Evolutionary conservation across 2,797 vertebrate species (phyloP).

Genomic region (Emys orbicularis): DNA sequence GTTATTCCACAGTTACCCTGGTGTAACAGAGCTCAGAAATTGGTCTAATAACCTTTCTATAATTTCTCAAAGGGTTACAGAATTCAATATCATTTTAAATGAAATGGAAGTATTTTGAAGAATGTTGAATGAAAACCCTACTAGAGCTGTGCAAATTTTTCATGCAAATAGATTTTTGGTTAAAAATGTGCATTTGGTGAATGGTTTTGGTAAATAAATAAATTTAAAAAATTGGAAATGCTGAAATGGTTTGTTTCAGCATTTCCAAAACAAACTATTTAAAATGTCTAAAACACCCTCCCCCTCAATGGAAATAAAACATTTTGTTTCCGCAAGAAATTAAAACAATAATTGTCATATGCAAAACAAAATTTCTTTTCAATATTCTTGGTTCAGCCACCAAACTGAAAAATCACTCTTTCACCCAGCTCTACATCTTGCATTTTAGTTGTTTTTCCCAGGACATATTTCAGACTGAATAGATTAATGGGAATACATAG

Average conservation of each 20-base stretch:
- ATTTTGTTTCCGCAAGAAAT: neutral
- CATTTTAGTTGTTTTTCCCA: neutral
- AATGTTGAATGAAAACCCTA: neutral
- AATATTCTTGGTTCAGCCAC: neutral
- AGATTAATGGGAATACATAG: neutral
- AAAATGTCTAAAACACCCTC: neutral
- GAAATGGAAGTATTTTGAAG: neutral
- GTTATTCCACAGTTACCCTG: neutral
- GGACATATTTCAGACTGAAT: neutral
- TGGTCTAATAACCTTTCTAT: neutral
- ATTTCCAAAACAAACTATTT: neutral
- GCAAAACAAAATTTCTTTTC: neutral
- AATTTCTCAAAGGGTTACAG: neutral
- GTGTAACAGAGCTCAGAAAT: fast-evolving
- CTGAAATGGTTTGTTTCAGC: neutral
- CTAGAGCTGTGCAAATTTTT: neutral
- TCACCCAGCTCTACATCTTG: neutral
- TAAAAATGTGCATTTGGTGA: neutral
- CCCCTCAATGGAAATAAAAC: neutral
- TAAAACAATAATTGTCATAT: neutral
- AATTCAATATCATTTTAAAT: neutral
- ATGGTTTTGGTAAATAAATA: too few species aligned
- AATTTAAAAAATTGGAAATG: neutral
- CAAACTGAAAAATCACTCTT: neutral
- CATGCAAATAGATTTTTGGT: neutral